These are phyloP conservation scores for Cyprinella venusta DNA, from an alignment of 2,797 vertebrate genomes.

Conservation along the genomic window DNA sequence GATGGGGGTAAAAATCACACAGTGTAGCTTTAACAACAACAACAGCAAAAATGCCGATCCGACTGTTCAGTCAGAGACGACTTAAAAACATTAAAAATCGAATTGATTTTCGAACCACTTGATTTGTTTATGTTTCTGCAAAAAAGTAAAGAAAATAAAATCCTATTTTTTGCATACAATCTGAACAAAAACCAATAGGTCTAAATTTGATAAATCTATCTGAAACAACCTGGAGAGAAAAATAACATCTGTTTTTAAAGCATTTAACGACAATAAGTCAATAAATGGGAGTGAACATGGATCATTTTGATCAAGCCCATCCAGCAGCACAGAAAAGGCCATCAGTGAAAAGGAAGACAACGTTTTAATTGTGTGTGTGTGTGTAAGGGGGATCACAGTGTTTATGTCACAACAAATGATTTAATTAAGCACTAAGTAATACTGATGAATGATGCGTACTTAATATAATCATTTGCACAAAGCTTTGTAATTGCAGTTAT, in stretches of 20 bases:
- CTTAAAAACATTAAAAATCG: not conserved
- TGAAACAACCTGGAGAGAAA: not conserved
- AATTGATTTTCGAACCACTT: not conserved
- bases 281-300: not conserved
- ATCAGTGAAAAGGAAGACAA: not conserved
- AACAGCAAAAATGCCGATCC: not conserved
- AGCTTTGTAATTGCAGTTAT: not conserved
- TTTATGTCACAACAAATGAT: conserved; percentile 11
- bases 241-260: not conserved
- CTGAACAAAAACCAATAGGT: conserved; percentile 20
- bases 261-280: not conserved
- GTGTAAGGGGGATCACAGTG: not conserved
- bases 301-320: not conserved
- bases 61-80: not conserved
- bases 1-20: too few relatives aligned
- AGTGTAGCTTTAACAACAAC: not conserved
- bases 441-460: not conserved
- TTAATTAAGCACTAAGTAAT: not conserved
- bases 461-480: not conserved
- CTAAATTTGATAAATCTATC: not conserved
- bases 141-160: not conserved
- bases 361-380: not conserved
- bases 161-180: not conserved
- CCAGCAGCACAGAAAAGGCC: not conserved
- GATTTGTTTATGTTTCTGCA: not conserved